Evolutionary conservation across 2,888 invertebrate species (phyloP), one percentile per base, ranked within the genome.

Genomic region (Netelia virgata): DNA sequence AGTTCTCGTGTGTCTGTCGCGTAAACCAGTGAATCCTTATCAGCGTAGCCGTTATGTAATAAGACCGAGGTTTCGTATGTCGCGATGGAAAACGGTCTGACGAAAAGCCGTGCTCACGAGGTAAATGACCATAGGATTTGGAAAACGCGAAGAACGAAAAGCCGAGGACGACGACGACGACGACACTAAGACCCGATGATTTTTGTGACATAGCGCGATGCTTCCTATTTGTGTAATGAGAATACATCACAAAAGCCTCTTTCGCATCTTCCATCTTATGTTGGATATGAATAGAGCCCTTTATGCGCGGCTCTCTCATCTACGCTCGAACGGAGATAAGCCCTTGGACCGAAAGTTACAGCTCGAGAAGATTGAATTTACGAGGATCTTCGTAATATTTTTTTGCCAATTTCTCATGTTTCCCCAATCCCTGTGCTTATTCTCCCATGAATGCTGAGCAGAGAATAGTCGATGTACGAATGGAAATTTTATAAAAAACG

Each of bases 311-410:
- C 36, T 10, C 28, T 28, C 28, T 18, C 28, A 80, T 43, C 9
- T 63, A 63, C 55, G 73, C 14, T 47, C 47, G 47, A 47, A 28
- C 28, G 53, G 28, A 47, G 69, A 70, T 82, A 75, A 82, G 81
- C 70, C 64, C 28, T 63, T 36, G 36, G 14, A 16, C 69, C 20
- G 14, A 41, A 74, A 81, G 28, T 61, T 63, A 41, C 43, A 11
- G 61, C 61, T 41, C 53, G 20, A 43, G 59, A 53, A 69, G 75
- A 82, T 82, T 82, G 69, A 82, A 82, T 82, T 69, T 66, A 57
- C 41, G 63, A 14, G n/a, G 55, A 72, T 72, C 55, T 64, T 14
- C n/a, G 47, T 6, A 43, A 73, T 18, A 59, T n/a, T 43, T 23
- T 23, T 73, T 72, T 72, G 28, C 28, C 28, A 28, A 28, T 47